Evolutionary conservation across 2,113 vertebrate species (phyloP), one percentile per base, ranked within the genome.

Genomic region (Pteruthius melanotis): DNA sequence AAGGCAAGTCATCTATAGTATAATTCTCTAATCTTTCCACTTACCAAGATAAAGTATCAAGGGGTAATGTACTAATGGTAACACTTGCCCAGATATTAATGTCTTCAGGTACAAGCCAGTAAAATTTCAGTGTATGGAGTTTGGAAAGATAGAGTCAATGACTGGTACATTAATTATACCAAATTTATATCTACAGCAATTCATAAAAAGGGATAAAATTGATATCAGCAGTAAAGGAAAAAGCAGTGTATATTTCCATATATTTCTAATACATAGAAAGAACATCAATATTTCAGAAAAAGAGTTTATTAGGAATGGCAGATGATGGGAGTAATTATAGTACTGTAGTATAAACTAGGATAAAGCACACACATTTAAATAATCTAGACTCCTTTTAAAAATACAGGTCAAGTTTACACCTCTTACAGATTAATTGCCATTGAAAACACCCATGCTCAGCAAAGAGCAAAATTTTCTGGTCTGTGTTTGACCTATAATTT

Each of bases 311-410:
- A 61, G 39, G 8, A 33, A 57, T 45, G 14, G 3, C 3, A 60
- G 10, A 52, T 42, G 2, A 33, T 35, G 3, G 3, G 61, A 64
- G 8, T 21, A 63, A 37, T 72, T 77, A 9, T 39, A 24, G 13
- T 42, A 26, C 10, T 52, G 23, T 10, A 79, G 6, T 42, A 59
- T 35, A 59, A 90, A 45, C 13, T 30, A 37, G 7, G 7, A 39
- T 45, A 63, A 90, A 79, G 3, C 0, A 3, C 2, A 45, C n/a
- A 15, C 0, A 1, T 56, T 49, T 9, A 65, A 83, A 83, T 0
- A 89, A 44, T 35, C 7, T 42, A 39, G 6, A 7, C 0, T 13
- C 3, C 20, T 90, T 66, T 31, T 8, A 83, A 84, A 56, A 65
- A 45, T 10, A 4, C 26, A 26, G 4, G 27, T 65, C 24, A 31